These are phyloP conservation scores for Phorcus lineatus DNA, from an alignment of 2,888 invertebrate species.

Conservation along the genomic window DNA sequence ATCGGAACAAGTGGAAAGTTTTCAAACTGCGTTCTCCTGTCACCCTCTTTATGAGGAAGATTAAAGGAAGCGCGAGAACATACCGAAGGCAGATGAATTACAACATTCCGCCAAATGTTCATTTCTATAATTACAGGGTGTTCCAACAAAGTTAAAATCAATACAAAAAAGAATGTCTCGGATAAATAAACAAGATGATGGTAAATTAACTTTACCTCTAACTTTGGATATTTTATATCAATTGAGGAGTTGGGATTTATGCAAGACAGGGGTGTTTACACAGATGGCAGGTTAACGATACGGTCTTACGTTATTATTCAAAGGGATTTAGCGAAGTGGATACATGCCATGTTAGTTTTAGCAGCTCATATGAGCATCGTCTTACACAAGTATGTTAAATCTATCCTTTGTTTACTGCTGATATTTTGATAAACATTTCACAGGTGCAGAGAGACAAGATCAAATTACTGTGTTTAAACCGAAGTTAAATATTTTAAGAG, in stretches of 20 bases:
- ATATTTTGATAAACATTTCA: constrained; percentile 7
- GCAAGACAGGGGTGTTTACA: neutral
- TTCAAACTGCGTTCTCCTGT: no score
- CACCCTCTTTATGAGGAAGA: neutral
- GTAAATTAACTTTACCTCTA: neutral
- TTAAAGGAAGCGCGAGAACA: neutral
- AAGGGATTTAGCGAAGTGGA: neutral
- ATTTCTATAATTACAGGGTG: neutral
- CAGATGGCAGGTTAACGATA: neutral
- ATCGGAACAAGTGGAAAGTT: no score
- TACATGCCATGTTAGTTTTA: neutral
- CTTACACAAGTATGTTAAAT: neutral
- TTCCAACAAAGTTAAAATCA: neutral
- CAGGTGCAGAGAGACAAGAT: neutral
- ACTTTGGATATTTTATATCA: neutral
- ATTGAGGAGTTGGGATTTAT: neutral
- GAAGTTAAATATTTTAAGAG: neutral
- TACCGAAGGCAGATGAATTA: neutral
- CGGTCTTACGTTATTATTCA: neutral
- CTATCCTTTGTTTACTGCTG: neutral
- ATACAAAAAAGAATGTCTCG: neutral
- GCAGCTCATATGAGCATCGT: neutral
- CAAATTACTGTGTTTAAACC: neutral
- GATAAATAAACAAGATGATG: neutral
- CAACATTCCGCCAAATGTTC: neutral